Percentiles rank a stretch among this genome's conserved stretches.
Evolutionary conservation across 64 coral and sea anemone genomes (phyloP).

Genomic region (Pocillopora damicornis): DNA sequence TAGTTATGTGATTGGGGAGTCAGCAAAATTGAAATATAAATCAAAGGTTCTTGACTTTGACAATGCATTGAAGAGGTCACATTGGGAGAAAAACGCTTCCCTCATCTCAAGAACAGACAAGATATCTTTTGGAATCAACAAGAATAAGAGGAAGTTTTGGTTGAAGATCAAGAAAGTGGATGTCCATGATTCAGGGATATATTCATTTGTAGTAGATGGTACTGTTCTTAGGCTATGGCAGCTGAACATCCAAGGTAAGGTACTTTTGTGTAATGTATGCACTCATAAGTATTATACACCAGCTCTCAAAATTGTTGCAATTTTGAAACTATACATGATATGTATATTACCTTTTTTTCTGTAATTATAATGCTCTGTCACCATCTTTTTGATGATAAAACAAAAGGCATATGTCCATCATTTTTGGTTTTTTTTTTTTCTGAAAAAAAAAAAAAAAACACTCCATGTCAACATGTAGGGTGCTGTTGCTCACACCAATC

Average conservation of each 20-base stretch:
- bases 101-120: neutral
- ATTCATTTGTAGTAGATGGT: conserved; percentile 16
- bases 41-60: neutral
- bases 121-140: conserved; percentile 1
- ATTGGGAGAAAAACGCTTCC: neutral
- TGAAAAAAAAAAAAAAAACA: no score
- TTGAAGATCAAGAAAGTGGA: conserved; percentile 12
- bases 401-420: no score
- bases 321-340: no score
- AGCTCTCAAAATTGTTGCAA: no score
- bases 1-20: neutral
- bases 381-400: no score
- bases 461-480: no score
- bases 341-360: no score
- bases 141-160: conserved; percentile 5
- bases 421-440: no score
- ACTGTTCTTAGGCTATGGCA: conserved; percentile 8
- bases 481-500: no score
- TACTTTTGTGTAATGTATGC: no score
- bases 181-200: neutral
- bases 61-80: neutral
- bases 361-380: no score
- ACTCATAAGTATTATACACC: no score
- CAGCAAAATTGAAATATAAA: neutral
- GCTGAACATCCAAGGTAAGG: neutral